These are phyloP conservation scores for Pseudomugil gertrudae DNA, from an alignment of 2,797 vertebrate species.

Conservation along the genomic window DNA sequence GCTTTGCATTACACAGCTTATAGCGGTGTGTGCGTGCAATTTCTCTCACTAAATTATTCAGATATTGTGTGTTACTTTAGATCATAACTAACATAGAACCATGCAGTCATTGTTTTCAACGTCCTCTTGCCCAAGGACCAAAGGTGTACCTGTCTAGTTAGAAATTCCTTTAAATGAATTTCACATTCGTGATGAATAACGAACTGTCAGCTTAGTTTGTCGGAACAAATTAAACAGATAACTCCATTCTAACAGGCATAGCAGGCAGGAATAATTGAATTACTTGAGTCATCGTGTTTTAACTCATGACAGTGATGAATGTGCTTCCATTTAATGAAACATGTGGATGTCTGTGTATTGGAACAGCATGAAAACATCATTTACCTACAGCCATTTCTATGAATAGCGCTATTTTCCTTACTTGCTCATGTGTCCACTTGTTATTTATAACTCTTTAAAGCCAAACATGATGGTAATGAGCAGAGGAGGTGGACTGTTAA, in stretches of 20 bases:
- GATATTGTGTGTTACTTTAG: neutral
- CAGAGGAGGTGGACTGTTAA: neutral
- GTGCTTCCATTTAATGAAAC: slow-evolving; percentile 1
- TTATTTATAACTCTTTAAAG: neutral
- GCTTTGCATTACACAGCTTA: neutral
- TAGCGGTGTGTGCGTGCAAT: neutral
- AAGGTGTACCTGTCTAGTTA: neutral
- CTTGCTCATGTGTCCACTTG: neutral
- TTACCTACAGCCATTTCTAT: neutral
- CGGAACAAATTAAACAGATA: neutral
- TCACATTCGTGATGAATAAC: neutral
- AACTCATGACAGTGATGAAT: neutral
- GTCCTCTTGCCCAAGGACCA: neutral
- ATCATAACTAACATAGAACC: neutral
- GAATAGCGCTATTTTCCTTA: neutral
- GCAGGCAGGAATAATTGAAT: neutral
- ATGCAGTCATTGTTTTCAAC: neutral
- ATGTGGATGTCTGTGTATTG: neutral
- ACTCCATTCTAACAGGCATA: neutral
- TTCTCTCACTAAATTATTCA: neutral
- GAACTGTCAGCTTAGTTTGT: neutral
- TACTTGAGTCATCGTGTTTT: neutral
- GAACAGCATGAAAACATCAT: neutral
- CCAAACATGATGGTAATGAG: neutral
- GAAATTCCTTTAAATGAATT: neutral